Evolutionary conservation across 2,888 invertebrate species (phyloP), one percentile per base, ranked within the genome.

Genomic region (Apamea epomidion): DNA sequence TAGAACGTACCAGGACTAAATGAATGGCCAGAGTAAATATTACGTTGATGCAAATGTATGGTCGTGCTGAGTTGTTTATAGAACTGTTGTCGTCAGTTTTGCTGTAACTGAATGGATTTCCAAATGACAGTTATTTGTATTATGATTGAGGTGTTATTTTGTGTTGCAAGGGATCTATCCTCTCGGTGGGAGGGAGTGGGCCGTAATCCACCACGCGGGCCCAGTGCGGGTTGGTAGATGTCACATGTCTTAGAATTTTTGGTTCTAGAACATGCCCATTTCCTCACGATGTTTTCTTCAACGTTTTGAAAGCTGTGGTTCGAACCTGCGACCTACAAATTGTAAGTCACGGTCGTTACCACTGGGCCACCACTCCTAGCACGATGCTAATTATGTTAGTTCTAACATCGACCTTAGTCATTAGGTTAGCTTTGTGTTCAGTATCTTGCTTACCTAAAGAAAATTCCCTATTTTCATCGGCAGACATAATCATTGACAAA

Each of bases 1-100:
- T 74, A 70, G 77, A 80, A 77, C 45, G 78, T 81, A 76, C 75
- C 78, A 76, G 77, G 73, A 71, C 69, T 75, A 76, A 82, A 88
- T 86, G 79, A 86, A 86, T 79, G 65, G 67, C 12, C 64, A 68
- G 72, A 88, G 78, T 62, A 82, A 84, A 87, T 83, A 87, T 80
- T 84, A 74, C 80, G 74, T 84, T 80, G 73, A 90, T 89, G 90
- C 88, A 90, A 90, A 90, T 90, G 65, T 77, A 81, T 76, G 79
- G 64, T 75, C 58, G 29, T 60, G 65, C 71, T 64, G 82, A 76
- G 84, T 87, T 89, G 81, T 82, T 83, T 78, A 82, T 79, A 29
- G 83, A 68, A 76, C 71, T 78, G 69, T 58, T 76, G 75, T 72
- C 65, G 74, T 74, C 73, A 60, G 83, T 75, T 79, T 86, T 80